Base-by-base conservation (phyloP, 2,888 invertebrate species). In the Sipunculus nudus region DNA sequence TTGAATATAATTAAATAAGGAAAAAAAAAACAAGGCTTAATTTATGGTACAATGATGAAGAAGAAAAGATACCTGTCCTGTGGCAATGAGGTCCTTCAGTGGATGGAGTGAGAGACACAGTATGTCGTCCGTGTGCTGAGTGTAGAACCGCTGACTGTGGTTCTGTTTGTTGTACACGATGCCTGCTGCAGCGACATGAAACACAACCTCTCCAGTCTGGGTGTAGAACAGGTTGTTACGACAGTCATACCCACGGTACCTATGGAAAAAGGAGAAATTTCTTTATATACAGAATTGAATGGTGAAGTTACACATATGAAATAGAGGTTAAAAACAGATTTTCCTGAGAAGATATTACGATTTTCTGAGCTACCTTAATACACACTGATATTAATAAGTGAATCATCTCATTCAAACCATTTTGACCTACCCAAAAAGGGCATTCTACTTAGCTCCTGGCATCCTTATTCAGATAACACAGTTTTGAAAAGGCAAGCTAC, bases 201-300 rank as follows among this genome's bases (percentile, higher is more conserved):
- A 85, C 3, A 84, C 84, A 3, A 85, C 73, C 50, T 81, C 78
- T 3, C 82, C 83, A 50, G 68, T 73, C 65, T 79, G 78, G 1
- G 81, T 78, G 70, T 81, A 84, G 67, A 83, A 81, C 55, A 84
- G 60, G 70, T 85, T 85, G 70, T 84, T 84, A 10, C 83, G 76
- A 61, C 84, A 84, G 71, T 85, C 85, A 69, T 84, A 84, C 2
- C 84, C 84, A 4, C 85, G 78, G 63, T 85, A 85, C 3, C 85
- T 85, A 73, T 2, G 29, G 47, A 32, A 3, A 26, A 13, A 25
- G 10, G 13, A 10, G 38, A 38, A 2, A 70, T 3, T 10, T 21
- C 25, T n/a, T 8, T n/a, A 47, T 45, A 38, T 38, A 13, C 38
- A 13, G n/a, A 65, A 53, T 21, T 26, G 59, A 50, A 29, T 8